Base-by-base conservation (phyloP, 1,140 invertebrate species). In the Cydia pomonella region DNA sequence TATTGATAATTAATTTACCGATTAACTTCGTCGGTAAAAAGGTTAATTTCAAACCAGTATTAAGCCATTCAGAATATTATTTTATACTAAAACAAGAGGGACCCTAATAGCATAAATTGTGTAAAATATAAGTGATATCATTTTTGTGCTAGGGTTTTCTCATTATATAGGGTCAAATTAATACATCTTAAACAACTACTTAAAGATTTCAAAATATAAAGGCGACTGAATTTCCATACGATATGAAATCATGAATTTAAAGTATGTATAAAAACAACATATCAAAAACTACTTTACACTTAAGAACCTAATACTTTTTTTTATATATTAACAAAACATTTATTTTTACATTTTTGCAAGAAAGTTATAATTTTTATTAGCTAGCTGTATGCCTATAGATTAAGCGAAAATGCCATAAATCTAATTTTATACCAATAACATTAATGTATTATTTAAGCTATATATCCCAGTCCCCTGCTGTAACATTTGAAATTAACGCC, bases 331-430 rank as follows among this genome's bases (percentile, higher is more conserved):
- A 59, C 5, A 21, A 23, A 59, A 10, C 21, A 59, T 59, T 23
- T 69, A 33, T 18, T 33, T 69, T 25, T 6, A 66, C 25, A 16
- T 66, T 25, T 63, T 63, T 63, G 18, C 23, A 27, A 63, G 62
- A 16, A 63, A 63, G 41, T 18, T 53, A 53, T 63, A 63, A 12
- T 63, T 63, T 33, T 66, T 66, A 16, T 66, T 44, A 2, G 41
- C 41, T 25, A 63, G 62, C 25, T 27, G 23, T 69, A n/a, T 69
- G 64, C 64, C 64, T 69, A 18, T 69, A 69, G 64, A 69, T 69
- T 33, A 69, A 33, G 25, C 2, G 4, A 38, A 69, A 38, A 69
- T 69, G 64, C 64, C 64, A 69, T 69, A 69, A 69, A 69, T 38
- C 9, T 69, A 69, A 69, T 41, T 18, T 21, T 69, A 33, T 29